Conservation (phyloP, 2,888 invertebrate species). For the Acleris cristana region DNA sequence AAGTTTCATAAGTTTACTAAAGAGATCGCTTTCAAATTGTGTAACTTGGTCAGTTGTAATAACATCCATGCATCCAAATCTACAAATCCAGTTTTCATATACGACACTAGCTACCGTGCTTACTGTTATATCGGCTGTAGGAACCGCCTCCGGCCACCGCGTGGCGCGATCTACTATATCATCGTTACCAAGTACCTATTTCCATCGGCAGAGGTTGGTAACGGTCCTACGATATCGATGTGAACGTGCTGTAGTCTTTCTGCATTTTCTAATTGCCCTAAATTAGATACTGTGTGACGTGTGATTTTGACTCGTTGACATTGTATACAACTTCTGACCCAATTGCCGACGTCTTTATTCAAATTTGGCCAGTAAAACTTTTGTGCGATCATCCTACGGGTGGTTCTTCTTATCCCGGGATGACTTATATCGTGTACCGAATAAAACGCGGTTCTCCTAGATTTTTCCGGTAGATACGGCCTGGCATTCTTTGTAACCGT, state of each 20-base stretch:
- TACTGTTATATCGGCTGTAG: not conserved
- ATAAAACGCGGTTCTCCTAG: slow-evolving; percentile 38
- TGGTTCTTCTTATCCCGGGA: too few relatives aligned
- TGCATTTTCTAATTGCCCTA: too few relatives aligned
- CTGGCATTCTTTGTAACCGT: slow-evolving; percentile 34
- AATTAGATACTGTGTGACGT: too few relatives aligned
- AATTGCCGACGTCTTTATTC: too few relatives aligned
- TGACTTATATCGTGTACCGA: slow-evolving; percentile 39
- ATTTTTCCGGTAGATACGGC: slow-evolving; percentile 41
- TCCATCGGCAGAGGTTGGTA: slow-evolving; percentile 1
- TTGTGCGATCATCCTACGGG: too few relatives aligned
- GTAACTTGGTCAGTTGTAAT: slow-evolving; percentile 30
- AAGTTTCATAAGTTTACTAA: slow-evolving; percentile 12
- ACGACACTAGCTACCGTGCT: slow-evolving; percentile 5
- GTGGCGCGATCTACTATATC: slow-evolving; percentile 9
- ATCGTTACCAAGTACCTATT: slow-evolving; percentile 5
- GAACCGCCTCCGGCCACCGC: slow-evolving; percentile 4
- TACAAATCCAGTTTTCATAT: slow-evolving; percentile 3
- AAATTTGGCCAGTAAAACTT: too few relatives aligned
- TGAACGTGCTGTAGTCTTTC: not conserved
- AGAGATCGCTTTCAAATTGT: slow-evolving; percentile 31
- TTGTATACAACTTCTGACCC: too few relatives aligned
- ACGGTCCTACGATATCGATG: not conserved
- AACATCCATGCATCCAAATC: slow-evolving; percentile 7
- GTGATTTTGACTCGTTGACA: too few relatives aligned